A percentile compares a stretch with the other conserved stretches of the same genome.
Evolutionary conservation across 2,113 vertebrate genomes (phyloP).

Genomic region (Gopherus flavomarginatus): DNA sequence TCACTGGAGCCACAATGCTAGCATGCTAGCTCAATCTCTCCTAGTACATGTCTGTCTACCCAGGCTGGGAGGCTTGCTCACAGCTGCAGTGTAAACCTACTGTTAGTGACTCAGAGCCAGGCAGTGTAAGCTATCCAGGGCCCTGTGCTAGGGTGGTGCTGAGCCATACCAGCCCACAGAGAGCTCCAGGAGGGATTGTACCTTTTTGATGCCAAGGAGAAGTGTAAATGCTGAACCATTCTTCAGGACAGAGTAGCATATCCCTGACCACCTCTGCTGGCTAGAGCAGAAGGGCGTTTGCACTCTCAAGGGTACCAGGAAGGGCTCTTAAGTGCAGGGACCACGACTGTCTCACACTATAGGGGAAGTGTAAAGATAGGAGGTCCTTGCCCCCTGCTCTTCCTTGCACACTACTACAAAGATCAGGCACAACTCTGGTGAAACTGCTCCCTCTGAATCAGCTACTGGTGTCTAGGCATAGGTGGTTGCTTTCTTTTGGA

Average conservation of each 20-base stretch:
- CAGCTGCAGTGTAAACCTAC: not conserved
- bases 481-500: not conserved
- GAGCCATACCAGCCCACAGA: not conserved
- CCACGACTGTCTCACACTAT: not conserved
- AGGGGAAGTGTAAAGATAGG: not conserved
- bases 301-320: not conserved
- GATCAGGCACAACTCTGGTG: not conserved
- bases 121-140: not conserved
- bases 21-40: not conserved
- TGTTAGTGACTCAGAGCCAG: not conserved
- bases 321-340: not conserved
- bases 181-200: not conserved
- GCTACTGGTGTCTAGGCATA: not conserved
- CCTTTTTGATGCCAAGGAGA: not conserved
- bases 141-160: not conserved
- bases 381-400: not conserved
- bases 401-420: not conserved
- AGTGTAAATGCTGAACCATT: not conserved
- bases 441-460: not conserved
- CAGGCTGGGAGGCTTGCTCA: not conserved
- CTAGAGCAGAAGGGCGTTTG: not conserved
- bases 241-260: not conserved
- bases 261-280: not conserved
- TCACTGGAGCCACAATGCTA: not conserved
- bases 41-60: not conserved